These are phyloP conservation scores for Dasyurus viverrinus DNA, from an alignment of 2,113 vertebrate species.

Conservation along the genomic window DNA sequence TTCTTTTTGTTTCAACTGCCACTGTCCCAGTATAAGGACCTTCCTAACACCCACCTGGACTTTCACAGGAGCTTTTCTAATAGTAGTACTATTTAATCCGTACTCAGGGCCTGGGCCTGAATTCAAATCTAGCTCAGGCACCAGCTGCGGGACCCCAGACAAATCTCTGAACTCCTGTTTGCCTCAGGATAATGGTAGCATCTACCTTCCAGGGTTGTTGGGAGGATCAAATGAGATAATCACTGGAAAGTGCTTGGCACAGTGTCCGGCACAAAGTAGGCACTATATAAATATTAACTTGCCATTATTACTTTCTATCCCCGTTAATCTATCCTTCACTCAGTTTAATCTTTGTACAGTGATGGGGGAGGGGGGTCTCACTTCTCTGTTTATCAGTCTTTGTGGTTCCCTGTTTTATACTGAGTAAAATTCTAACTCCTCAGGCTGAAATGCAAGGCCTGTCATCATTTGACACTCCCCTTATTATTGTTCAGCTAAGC, in stretches of 20 bases:
- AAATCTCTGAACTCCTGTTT: not conserved
- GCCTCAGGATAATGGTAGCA: not conserved
- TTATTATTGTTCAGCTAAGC: not conserved
- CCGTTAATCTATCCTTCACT: not conserved
- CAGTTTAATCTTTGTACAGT: not conserved
- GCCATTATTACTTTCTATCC: not conserved
- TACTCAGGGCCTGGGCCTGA: no score
- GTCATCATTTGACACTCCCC: not conserved
- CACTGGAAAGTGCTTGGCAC: not conserved
- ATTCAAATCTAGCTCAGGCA: no score
- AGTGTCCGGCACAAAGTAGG: not conserved
- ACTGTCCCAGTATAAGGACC: no score
- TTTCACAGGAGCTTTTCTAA: no score
- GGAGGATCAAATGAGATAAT: not conserved
- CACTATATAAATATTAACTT: not conserved
- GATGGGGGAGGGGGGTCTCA: not conserved
- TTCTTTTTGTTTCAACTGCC: no score
- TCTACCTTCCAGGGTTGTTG: not conserved
- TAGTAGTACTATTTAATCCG: no score
- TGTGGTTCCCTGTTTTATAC: not conserved
- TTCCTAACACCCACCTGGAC: no score
- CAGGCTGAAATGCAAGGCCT: no score
- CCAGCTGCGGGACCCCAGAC: no score
- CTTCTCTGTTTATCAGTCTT: not conserved
- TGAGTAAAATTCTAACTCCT: not conserved